Evolutionary conservation across 2,113 vertebrate genomes (phyloP).

Genomic region (Notarius lentiginosus): DNA sequence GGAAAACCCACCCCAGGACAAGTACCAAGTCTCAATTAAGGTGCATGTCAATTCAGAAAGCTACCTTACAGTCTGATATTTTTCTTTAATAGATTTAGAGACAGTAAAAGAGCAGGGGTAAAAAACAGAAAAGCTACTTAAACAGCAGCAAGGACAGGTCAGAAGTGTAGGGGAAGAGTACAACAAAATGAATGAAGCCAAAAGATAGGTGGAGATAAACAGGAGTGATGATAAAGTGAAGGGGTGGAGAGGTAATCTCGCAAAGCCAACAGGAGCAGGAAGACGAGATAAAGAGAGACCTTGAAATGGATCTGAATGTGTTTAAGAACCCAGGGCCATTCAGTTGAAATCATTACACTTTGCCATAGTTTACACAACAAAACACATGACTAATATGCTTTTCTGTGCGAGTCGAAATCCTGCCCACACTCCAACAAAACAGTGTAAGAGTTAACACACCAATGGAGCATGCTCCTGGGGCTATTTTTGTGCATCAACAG

Average conservation of each 20-base stretch:
- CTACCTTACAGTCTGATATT: neutral
- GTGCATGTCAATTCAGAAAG: neutral
- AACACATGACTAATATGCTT: neutral
- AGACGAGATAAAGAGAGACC: neutral
- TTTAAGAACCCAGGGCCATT: neutral
- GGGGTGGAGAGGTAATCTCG: neutral
- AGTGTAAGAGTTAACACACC: neutral
- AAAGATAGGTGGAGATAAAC: conserved; percentile 9
- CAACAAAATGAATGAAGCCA: neutral
- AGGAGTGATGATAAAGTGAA: neutral
- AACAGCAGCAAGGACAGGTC: neutral
- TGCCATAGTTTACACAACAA: neutral
- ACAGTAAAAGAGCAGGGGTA: neutral
- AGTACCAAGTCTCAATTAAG: neutral
- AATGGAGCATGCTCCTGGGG: neutral
- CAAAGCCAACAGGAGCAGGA: neutral
- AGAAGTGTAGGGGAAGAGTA: neutral
- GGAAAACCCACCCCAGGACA: too few relatives aligned
- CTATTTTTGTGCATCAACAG: conserved; percentile 2
- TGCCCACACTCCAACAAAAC: neutral
- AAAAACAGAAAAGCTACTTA: neutral
- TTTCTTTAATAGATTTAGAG: neutral
- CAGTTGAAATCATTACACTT: neutral
- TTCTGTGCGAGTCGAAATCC: neutral
- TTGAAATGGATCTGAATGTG: neutral